These are phyloP conservation scores for Agelas oroides DNA, from an alignment of 37 sponge, comb jelly and placozoan genomes.

Conservation along the genomic window DNA sequence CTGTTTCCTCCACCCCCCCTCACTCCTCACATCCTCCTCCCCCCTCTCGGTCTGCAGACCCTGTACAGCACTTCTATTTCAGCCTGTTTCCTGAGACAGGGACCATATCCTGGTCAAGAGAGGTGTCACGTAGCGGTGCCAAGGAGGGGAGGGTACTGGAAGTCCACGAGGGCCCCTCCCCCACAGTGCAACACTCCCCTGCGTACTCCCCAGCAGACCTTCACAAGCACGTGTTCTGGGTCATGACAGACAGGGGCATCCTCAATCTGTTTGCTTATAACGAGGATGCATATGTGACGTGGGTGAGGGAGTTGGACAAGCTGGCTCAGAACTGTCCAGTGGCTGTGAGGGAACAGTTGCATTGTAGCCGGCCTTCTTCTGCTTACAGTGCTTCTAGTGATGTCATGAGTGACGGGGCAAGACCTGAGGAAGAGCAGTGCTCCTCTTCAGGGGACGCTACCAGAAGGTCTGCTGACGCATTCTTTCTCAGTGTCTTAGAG, in stretches of 20 bases:
- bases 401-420: too few species aligned
- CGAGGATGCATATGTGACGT: constrained; percentile 40
- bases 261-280: constrained; percentile 75
- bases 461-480: too few species aligned
- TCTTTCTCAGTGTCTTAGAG: too few species aligned
- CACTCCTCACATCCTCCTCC: too few species aligned
- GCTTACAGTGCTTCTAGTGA: not conserved
- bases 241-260: constrained; percentile 36
- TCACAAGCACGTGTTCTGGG: constrained; percentile 68
- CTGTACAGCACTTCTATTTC: constrained; percentile 62
- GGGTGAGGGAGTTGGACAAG: constrained; percentile 31
- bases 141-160: constrained; percentile 15
- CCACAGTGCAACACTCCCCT: constrained; percentile 28
- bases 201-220: constrained; percentile 62
- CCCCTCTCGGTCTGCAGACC: constrained; percentile 41
- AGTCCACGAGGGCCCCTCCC: constrained; percentile 64
- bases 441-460: too few species aligned
- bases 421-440: too few species aligned
- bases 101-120: constrained; percentile 55
- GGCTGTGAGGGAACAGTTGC: not conserved
- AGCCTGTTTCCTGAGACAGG: constrained; percentile 16
- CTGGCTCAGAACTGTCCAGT: constrained; percentile 13
- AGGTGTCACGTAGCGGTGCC: not conserved
- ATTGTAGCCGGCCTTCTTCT: not conserved
- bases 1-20: too few species aligned